These are phyloP conservation scores for Cheilosia scutellata DNA, from an alignment of 2,888 invertebrate species.

Conservation along the genomic window DNA sequence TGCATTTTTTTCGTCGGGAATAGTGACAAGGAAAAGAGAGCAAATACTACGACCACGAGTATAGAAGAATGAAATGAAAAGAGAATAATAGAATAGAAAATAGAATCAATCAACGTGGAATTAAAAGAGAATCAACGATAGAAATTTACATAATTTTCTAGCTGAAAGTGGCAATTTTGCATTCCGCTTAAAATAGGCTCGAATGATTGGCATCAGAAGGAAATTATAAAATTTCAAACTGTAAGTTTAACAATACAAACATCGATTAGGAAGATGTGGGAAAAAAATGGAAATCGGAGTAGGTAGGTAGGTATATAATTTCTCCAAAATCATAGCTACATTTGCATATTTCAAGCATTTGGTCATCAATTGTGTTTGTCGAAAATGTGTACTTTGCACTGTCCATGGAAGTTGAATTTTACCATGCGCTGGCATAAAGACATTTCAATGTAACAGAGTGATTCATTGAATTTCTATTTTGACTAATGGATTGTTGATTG, in stretches of 20 bases:
- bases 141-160: conserved; percentile 24
- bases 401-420: neutral
- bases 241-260: neutral
- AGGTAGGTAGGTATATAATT: neutral
- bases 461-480: conserved; percentile 23
- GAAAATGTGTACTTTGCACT: neutral
- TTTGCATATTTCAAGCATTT: neutral
- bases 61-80: neutral
- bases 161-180: conserved; percentile 31
- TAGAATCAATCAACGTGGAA: conserved; percentile 34
- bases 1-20: neutral
- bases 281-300: neutral
- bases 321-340: conserved; percentile 14
- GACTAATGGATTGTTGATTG: neutral
- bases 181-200: conserved; percentile 22
- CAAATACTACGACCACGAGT: neutral
- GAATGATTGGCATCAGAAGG: neutral
- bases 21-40: neutral
- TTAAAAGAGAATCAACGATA: conserved; percentile 14
- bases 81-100: neutral
- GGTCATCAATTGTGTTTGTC: neutral
- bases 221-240: neutral
- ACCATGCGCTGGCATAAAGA: neutral
- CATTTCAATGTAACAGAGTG: neutral
- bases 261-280: neutral